Evolutionary conservation across 2,797 vertebrate genomes (phyloP).

Genomic region (Gobionotothen gibberifrons): DNA sequence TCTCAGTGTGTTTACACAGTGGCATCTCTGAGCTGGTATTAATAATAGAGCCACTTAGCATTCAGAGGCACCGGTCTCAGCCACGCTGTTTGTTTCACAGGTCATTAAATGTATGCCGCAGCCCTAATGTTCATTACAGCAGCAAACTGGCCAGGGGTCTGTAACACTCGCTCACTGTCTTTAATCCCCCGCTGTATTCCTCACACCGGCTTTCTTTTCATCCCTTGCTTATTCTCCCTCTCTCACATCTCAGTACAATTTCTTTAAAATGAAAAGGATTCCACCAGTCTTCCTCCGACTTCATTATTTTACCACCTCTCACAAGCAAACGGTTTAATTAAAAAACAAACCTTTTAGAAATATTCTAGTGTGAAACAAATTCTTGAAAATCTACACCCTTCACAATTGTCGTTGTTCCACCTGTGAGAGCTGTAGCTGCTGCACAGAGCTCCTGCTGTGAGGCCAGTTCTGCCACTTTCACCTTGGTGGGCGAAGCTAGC

Average conservation of each 20-base stretch:
- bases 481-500: constrained; percentile 20
- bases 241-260: constrained; percentile 63
- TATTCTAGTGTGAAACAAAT: constrained; percentile 19
- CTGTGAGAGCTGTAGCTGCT: constrained; percentile 1
- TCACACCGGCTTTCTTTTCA: constrained; percentile 61
- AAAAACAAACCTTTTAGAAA: constrained; percentile 22
- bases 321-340: constrained; percentile 1
- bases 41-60: constrained; percentile 85
- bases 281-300: constrained; percentile 4
- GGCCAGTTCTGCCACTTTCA: constrained; percentile 29
- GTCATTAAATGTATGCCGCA: constrained; percentile 87
- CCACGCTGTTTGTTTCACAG: constrained; percentile 85
- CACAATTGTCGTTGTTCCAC: not conserved
- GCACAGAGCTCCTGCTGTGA: constrained; percentile 16
- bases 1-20: constrained; percentile 78
- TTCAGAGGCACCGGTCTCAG: constrained; percentile 76
- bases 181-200: constrained; percentile 74
- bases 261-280: constrained; percentile 71
- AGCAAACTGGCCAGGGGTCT: constrained; percentile 79
- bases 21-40: constrained; percentile 77
- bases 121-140: constrained; percentile 86
- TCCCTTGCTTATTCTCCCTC: constrained; percentile 57
- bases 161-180: constrained; percentile 76
- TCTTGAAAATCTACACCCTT: not conserved
- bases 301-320: constrained; percentile 17